These are phyloP conservation scores for Phoebastria nigripes DNA, from an alignment of 2,797 vertebrate genomes.

Conservation along the genomic window DNA sequence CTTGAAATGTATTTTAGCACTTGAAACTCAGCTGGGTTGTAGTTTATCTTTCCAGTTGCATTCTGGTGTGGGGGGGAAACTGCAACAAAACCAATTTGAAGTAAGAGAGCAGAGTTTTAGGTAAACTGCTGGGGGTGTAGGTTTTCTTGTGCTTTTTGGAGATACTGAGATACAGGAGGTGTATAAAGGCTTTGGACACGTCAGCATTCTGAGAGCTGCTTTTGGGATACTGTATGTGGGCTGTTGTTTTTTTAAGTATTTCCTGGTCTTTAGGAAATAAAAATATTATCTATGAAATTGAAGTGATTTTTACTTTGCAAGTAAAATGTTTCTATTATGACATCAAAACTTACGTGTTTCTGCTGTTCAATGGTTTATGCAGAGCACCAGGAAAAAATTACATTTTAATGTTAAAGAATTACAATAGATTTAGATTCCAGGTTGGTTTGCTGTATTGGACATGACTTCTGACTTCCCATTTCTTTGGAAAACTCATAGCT, in stretches of 20 bases:
- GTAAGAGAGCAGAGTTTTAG: neutral
- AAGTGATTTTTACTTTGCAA: neutral
- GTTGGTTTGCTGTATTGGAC: neutral
- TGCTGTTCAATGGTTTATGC: neutral
- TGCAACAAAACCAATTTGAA: neutral
- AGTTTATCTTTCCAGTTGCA: neutral
- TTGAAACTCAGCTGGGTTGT: no score
- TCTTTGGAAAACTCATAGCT: neutral
- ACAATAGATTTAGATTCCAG: neutral
- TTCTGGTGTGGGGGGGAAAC: neutral
- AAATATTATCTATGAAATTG: neutral
- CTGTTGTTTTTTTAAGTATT: neutral
- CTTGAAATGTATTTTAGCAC: neutral
- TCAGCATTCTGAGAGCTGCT: neutral
- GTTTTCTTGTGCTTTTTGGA: neutral
- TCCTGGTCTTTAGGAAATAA: neutral
- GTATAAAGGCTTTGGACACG: neutral
- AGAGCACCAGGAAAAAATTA: neutral
- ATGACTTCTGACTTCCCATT: neutral
- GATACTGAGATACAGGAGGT: neutral
- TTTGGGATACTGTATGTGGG: neutral
- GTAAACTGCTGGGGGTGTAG: neutral
- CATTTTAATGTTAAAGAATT: neutral
- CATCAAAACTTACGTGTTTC: neutral
- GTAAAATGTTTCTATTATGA: neutral